Evolutionary conservation across 1,140 invertebrate genomes (phyloP), one percentile per base, ranked within the genome.

Genomic region (Cotesia vestalis): DNA sequence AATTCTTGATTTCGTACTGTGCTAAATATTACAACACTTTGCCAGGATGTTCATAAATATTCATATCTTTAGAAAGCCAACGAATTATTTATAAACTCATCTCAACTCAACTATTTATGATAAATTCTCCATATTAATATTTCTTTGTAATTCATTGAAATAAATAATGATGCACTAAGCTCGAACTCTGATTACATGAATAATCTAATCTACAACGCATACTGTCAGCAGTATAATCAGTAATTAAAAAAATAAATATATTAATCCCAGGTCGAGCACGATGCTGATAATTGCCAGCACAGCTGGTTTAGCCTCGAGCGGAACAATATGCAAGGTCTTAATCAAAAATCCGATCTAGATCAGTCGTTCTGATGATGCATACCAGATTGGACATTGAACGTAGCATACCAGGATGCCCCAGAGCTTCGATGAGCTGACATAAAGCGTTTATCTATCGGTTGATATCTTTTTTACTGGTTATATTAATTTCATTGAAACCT

Each of bases 311-410:
- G 40, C 40, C 40, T 46, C 11, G 5, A 11, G 40, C 17, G 5
- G 53, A 14, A 55, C 53, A 55, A 55, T 55, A 55, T 38, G 12
- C 9, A 38, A 63, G 34, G 35, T 55, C 70, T 75, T 60, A 60
- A 76, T 77, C 71, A 61, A 71, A 74, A 75, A 78, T 73, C 62
- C 59, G 63, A 76, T 77, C 64, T 75, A 71, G 76, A 78, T 77
- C 71, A 67, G 73, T 64, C 69, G 53, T 34, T 63, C 6, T 46
- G 73, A 75, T 73, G 68, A 73, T 73, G 74, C 72, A 74, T 71
- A 40, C 55, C 46, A 71, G 68, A 71, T 71, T 71, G 66, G 73
- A 74, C 75, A 27, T 3, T 27, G 27, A 27, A 27, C 27, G 27
- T 27, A 27, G 27, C 17, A 17, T 27, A 2, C 27, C 27, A 69